A percentile compares a stretch with the other conserved stretches of the same genome.
Conservation (phyloP, 1,140 invertebrate genomes). For the Drosophila obscura region DNA sequence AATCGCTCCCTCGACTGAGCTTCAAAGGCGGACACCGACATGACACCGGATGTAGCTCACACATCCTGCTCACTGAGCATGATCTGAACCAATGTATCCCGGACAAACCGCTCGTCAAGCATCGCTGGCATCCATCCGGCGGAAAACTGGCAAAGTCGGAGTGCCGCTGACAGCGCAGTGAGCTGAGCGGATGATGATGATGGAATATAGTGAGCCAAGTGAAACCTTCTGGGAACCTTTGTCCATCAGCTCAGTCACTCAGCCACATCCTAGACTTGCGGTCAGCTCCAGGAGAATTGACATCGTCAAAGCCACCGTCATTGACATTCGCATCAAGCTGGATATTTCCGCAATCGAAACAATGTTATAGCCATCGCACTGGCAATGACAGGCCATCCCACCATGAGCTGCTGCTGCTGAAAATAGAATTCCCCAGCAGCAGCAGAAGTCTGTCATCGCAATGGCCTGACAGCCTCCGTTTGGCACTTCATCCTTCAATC, state of each 20-base stretch:
- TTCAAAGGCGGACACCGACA: constrained; percentile 38
- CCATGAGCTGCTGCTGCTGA: constrained; percentile 39
- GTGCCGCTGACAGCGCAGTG: constrained; percentile 4
- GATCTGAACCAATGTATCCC: background rate
- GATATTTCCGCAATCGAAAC: constrained; percentile 66
- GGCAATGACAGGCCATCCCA: constrained; percentile 50
- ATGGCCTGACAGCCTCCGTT: background rate
- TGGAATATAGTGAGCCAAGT: constrained; percentile 16
- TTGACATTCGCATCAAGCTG: constrained; percentile 47
- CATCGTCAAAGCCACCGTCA: constrained; percentile 33
- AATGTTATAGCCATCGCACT: constrained; percentile 29
- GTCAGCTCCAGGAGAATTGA: constrained; percentile 20
- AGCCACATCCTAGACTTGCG: constrained; percentile 63
- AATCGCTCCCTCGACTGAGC: constrained; percentile 38
- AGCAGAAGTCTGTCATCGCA: background rate
- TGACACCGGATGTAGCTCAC: constrained; percentile 25
- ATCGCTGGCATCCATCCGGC: constrained; percentile 7
- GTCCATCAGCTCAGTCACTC: constrained; percentile 24
- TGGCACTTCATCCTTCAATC: constrained; percentile 27
- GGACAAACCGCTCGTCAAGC: constrained; percentile 18
- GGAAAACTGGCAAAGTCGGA: background rate
- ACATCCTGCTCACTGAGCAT: constrained; percentile 19
- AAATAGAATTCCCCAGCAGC: constrained; percentile 12
- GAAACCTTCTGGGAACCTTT: constrained; percentile 32
- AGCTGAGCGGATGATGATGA: constrained; percentile 7